phyloP scores from a whole-genome alignment of 2,888 invertebrate genomes.

The Dryomyza anilis region DNA sequence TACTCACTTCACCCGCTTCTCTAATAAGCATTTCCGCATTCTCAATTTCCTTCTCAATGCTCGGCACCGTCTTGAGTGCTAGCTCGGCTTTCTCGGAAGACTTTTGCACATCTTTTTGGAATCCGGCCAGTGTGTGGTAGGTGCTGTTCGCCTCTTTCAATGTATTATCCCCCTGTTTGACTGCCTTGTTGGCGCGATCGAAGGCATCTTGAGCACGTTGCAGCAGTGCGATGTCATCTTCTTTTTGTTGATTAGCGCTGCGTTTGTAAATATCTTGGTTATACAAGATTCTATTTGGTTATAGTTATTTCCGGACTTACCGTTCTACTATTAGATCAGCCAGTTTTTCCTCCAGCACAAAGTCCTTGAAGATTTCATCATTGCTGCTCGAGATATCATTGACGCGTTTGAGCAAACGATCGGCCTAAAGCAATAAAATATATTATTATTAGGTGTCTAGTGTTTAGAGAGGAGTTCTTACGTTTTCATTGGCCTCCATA shows the following conservation, averaged over 20 bases:
- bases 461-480: neutral
- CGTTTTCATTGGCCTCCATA: slow-evolving; percentile 67
- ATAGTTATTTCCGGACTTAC: slow-evolving; percentile 37
- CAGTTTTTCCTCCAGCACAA: slow-evolving; percentile 69
- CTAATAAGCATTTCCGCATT: slow-evolving; percentile 74
- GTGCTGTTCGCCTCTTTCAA: slow-evolving; percentile 81
- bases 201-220: slow-evolving; percentile 78
- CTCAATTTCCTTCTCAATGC: slow-evolving; percentile 73
- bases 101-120: slow-evolving; percentile 86
- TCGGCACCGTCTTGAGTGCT: slow-evolving; percentile 75
- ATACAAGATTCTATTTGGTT: too few relatives aligned
- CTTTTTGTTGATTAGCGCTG: slow-evolving; percentile 72
- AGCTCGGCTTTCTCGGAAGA: slow-evolving; percentile 81
- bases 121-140: slow-evolving; percentile 70
- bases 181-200: slow-evolving; percentile 80
- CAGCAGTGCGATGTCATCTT: slow-evolving; percentile 78
- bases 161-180: slow-evolving; percentile 82
- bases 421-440: slow-evolving; percentile 40
- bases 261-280: too few relatives aligned
- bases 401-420: slow-evolving; percentile 49
- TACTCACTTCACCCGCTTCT: slow-evolving; percentile 71
- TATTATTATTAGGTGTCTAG: neutral
- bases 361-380: slow-evolving; percentile 66
- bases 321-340: slow-evolving; percentile 71
- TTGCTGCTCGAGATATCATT: slow-evolving; percentile 54